Conservation (phyloP, 2,888 invertebrate genomes). For the Furcula furcula region DNA sequence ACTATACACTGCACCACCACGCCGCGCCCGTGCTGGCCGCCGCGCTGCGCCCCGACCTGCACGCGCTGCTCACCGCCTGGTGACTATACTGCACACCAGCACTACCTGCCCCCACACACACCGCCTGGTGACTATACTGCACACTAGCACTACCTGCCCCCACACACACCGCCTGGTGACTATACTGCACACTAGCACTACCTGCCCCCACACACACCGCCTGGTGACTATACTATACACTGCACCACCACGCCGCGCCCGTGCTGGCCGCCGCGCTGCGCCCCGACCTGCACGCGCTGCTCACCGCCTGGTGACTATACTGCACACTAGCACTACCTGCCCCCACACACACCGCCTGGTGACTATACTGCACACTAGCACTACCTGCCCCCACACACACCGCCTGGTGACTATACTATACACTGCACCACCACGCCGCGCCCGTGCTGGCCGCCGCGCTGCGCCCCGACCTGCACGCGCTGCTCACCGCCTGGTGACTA, state of each 20-base stretch:
- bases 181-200: too few species aligned
- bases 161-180: conserved; percentile 87
- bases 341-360: conserved; percentile 86
- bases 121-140: conserved; percentile 87
- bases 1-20: conserved; percentile 85
- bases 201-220: conserved; percentile 4
- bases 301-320: conserved; percentile 87
- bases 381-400: conserved; percentile 17
- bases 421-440: conserved; percentile 85
- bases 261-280: conserved; percentile 75
- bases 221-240: conserved; percentile 2
- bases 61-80: conserved; percentile 6
- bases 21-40: conserved; percentile 80
- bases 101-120: conserved; percentile 88
- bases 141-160: conserved; percentile 77
- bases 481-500: conserved; percentile 5
- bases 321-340: conserved; percentile 79
- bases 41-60: conserved; percentile 81
- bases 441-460: conserved; percentile 81
- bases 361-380: too few species aligned
- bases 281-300: conserved; percentile 79
- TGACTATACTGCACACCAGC: conserved; percentile 3
- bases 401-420: conserved; percentile 2
- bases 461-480: conserved; percentile 75
- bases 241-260: conserved; percentile 93